Evolutionary conservation across 2,888 invertebrate species (phyloP).

Genomic region (Bugulina stolonifera): DNA sequence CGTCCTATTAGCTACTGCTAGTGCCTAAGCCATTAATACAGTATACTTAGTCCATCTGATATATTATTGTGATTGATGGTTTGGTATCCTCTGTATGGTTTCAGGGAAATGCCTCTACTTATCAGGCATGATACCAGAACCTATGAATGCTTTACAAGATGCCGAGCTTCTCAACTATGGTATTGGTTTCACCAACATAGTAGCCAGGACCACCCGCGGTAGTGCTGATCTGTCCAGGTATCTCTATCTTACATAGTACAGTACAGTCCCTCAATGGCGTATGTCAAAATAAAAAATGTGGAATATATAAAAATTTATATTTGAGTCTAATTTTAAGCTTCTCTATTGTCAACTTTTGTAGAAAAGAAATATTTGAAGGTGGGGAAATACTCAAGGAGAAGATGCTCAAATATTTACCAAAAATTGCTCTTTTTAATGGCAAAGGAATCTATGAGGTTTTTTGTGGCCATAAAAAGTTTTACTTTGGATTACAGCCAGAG

Average conservation of each 20-base stretch:
- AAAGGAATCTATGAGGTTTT: slow-evolving; percentile 96
- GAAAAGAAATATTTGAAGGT: slow-evolving; percentile 57
- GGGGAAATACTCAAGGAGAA: slow-evolving; percentile 82
- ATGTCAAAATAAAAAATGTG: too few species aligned
- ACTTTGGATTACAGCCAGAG: slow-evolving; percentile 90
- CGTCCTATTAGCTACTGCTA: too few species aligned
- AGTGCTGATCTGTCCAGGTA: slow-evolving; percentile 79
- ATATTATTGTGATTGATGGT: too few species aligned
- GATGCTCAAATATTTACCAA: slow-evolving; percentile 83
- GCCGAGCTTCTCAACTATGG: slow-evolving; percentile 85
- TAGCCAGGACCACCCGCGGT: slow-evolving; percentile 87
- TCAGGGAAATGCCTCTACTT: slow-evolving; percentile 87
- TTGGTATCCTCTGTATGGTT: too few species aligned
- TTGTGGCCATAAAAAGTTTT: slow-evolving; percentile 92
- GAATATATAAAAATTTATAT: background rate
- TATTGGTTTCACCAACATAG: slow-evolving; percentile 98
- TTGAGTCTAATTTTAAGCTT: too few species aligned
- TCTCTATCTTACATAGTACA: too few species aligned
- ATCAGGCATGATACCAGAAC: slow-evolving; percentile 86
- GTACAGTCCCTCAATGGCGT: too few species aligned
- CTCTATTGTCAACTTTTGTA: slow-evolving; percentile 35
- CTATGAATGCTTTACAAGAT: slow-evolving; percentile 93
- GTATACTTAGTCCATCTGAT: too few species aligned
- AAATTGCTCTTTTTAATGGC: slow-evolving; percentile 96
- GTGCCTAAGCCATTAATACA: too few species aligned